A percentile compares a stretch with the other conserved stretches of the same genome.
These are phyloP conservation scores for Camelus dromedarius DNA, from an alignment of 2,113 vertebrate genomes.

Conservation along the genomic window DNA sequence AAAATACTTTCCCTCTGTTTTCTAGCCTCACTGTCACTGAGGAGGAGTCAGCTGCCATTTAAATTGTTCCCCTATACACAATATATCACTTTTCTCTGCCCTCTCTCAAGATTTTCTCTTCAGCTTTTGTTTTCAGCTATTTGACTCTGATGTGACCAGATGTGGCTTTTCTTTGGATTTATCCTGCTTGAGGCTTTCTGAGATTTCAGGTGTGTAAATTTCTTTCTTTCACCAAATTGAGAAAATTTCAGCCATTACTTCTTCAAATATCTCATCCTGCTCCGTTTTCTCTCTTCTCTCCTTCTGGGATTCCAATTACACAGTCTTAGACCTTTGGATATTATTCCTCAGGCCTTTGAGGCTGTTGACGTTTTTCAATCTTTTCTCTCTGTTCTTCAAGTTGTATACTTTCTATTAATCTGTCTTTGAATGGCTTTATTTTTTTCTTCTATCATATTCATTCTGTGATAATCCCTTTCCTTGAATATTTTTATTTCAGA, in stretches of 20 bases:
- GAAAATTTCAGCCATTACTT: neutral
- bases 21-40: neutral
- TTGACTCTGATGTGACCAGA: neutral
- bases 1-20: neutral
- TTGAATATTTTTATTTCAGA: conserved; percentile 13
- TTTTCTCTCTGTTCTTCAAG: neutral
- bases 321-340: neutral
- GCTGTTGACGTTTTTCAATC: neutral
- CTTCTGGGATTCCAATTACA: neutral
- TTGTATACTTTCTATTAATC: neutral
- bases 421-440: conserved; percentile 17
- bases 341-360: neutral
- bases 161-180: neutral
- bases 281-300: neutral
- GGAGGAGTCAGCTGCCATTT: neutral
- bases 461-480: neutral
- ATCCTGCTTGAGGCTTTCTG: neutral
- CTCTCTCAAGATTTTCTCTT: neutral
- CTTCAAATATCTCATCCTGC: neutral
- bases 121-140: neutral
- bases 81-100: neutral
- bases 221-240: neutral
- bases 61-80: neutral
- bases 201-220: neutral
- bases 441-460: neutral